Base-by-base conservation (phyloP, 1,140 invertebrate genomes). In the Bombus confusus region DNA sequence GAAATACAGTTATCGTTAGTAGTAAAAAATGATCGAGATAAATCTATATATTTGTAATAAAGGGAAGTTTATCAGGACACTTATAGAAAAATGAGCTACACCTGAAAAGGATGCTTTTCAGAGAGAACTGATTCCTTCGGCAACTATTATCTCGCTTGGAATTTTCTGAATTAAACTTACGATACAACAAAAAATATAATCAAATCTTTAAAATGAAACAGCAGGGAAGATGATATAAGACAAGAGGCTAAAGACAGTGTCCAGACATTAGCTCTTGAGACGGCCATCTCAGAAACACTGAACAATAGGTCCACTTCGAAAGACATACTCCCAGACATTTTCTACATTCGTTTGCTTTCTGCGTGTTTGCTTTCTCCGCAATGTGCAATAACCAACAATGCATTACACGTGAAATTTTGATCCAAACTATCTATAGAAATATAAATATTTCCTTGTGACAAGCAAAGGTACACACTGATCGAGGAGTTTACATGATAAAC, bases 251-350 rank as follows among this genome's bases (percentile, higher is more conserved):
- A 37, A 37, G 34, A 34, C 15, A 37, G 34, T 37, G 66, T 68
- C 37, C 68, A 39, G 68, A 69, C 34, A 37, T 25, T 69, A 39
- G 34, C 68, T 69, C 34, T 69, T 69, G 74, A 76, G 74, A 76
- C 74, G 74, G 52, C 39, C 39, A 76, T 47, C 74, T 62, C 57
- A 76, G 52, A 41, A 76, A 76, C 34, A 37, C 52, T 39, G 74
- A 76, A 76, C 74, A 76, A 76, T 76, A 76, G 52, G 74, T n/a
- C 74, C 37, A 39, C 52, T 76, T n/a, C 34, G 59, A 39, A 59
- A 74, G 15, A 15, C n/a, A 47, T 31, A 41, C 41, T 28, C 28
- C 13, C 28, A 39, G 3, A 62, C 52, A 18, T 39, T 76, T 76
- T 34, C 5, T n/a, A 8, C 52, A n/a, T 13, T 12, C 28, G 28